Evolutionary conservation across 37 sponge, comb jelly and placozoan genomes (phyloP).

Genomic region (Haliclona indistincta): DNA sequence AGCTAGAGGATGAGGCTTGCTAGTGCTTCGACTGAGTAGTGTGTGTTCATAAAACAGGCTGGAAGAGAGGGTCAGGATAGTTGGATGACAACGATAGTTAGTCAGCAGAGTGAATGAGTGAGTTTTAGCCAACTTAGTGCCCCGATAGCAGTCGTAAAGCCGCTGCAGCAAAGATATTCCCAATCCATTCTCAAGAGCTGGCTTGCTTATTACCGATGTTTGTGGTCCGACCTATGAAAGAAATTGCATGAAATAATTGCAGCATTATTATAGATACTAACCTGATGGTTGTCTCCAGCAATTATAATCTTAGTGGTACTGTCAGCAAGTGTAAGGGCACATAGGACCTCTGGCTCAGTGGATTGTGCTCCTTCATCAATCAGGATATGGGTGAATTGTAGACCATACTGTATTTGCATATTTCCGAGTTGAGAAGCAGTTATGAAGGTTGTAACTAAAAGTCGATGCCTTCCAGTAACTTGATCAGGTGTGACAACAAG

Average conservation of each 20-base stretch:
- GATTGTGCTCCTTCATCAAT: slow-evolving; percentile 68
- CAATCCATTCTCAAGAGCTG: slow-evolving; percentile 34
- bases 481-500: not conserved
- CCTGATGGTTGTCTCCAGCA: slow-evolving; percentile 65
- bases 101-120: slow-evolving; percentile 42
- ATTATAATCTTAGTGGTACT: slow-evolving; percentile 47
- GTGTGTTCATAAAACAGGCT: slow-evolving; percentile 53
- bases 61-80: slow-evolving; percentile 54
- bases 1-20: slow-evolving; percentile 15
- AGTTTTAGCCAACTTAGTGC: not conserved
- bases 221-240: slow-evolving; percentile 48
- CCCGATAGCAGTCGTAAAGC: slow-evolving; percentile 8
- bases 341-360: slow-evolving; percentile 50
- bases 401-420: not conserved
- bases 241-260: too few relatives aligned
- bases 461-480: not conserved
- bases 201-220: slow-evolving; percentile 11
- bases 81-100: slow-evolving; percentile 61
- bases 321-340: slow-evolving; percentile 32
- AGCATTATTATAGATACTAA: too few relatives aligned
- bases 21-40: slow-evolving; percentile 24
- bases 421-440: not conserved
- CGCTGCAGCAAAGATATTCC: slow-evolving; percentile 41
- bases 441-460: slow-evolving; percentile 43
- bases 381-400: slow-evolving; percentile 54